phyloP scores from a whole-genome alignment of 2,888 invertebrate species.

The Orthosia incerta region DNA sequence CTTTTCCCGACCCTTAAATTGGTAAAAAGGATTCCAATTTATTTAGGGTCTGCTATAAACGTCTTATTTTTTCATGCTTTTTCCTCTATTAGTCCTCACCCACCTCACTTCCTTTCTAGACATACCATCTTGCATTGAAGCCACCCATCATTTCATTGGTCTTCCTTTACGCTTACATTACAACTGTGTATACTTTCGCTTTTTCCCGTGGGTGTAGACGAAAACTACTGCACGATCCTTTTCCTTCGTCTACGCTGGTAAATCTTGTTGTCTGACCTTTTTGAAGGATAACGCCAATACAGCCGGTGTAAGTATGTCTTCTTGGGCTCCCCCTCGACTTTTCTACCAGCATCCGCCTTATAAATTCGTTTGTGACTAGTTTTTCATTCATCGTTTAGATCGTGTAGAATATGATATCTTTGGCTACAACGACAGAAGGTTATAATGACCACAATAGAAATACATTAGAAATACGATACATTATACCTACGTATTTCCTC shows the following conservation, averaged over 20 bases:
- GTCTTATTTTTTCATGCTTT: neutral
- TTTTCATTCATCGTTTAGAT: neutral
- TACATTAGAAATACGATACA: neutral
- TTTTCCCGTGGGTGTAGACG: neutral
- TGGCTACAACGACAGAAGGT: neutral
- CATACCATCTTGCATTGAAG: neutral
- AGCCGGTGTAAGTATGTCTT: neutral
- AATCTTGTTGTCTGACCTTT: conserved; percentile 1
- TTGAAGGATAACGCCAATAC: neutral
- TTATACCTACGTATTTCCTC: neutral
- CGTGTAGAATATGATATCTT: too few species aligned
- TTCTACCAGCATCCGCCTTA: neutral
- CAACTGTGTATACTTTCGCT: too few species aligned
- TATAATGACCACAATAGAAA: neutral
- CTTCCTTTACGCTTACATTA: neutral
- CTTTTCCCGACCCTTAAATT: too few species aligned
- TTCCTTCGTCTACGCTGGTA: neutral
- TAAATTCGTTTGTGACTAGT: neutral
- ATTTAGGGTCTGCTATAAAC: neutral
- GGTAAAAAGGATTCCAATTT: neutral
- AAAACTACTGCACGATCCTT: neutral
- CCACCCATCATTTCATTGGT: neutral
- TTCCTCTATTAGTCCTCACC: neutral
- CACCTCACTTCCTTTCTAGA: neutral
- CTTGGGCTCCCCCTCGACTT: neutral